Evolutionary conservation across 2,797 vertebrate genomes (phyloP), one percentile per base, ranked within the genome.

Genomic region (Myiothlypis chrysogaster): DNA sequence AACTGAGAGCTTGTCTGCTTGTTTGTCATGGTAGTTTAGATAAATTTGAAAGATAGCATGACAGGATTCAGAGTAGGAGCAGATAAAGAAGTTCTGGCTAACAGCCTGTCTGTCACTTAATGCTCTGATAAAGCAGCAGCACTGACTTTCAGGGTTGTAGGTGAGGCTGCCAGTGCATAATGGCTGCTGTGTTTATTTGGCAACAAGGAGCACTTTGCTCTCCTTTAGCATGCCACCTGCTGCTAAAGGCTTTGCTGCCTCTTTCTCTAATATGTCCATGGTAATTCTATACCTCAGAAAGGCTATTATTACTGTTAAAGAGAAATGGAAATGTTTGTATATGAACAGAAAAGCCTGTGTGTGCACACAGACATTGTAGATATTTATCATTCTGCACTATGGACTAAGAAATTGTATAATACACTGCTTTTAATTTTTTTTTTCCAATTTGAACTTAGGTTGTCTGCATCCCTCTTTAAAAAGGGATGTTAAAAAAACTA

Each of bases 21-120:
- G 57, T 94, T 92, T 90, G 90, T 76, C 69, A 27, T 53, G 87
- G 91, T 95, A 49, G 79, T 90, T 95, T 84, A 93, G 94, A 88
- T 89, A 93, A 95, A 95, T 94, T 91, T 86, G 89, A 72, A 91
- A 94, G 89, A 84, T 94, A 91, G 69, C 5, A 1, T 93, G 91
- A 43, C 59, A 53, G 79, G 82, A 83, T 86, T 95, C 72, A 81
- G 84, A 86, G 56, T 10, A 52, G 72, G 66, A 88, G 44, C 50
- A 88, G 91, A 91, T 88, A 76, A 90, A 92, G 89, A 57, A 90
- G 77, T 90, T 88, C 90, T 93, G 83, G 83, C 85, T 70, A 94
- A 50, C 83, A 87, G 70, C 63, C 46, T 56, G 41, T 78, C 66
- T 56, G 53, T 94, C 83, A 39, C 83, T 94, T 94, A 87, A 84